These are phyloP conservation scores for Phlogophora meticulosa DNA, from an alignment of 2,888 invertebrate genomes.

Conservation along the genomic window DNA sequence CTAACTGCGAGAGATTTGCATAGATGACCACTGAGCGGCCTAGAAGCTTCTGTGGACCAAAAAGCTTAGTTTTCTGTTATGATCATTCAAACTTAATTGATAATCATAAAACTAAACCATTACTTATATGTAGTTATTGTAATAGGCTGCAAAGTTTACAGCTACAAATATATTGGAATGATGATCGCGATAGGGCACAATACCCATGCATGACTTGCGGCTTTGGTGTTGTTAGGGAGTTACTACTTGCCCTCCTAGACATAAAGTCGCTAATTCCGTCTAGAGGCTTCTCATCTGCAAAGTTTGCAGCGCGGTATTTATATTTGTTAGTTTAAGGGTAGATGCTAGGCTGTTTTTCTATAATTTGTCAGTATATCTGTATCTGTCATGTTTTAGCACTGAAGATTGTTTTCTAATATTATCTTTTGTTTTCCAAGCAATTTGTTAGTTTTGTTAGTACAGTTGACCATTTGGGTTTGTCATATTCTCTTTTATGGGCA, in stretches of 20 bases:
- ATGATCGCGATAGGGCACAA: slow-evolving; percentile 46
- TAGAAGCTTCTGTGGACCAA: not conserved
- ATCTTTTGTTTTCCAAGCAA: too few species aligned
- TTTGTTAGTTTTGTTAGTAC: too few species aligned
- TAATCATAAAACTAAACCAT: slow-evolving; percentile 48
- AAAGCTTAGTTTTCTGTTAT: slow-evolving; percentile 24
- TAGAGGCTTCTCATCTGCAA: slow-evolving; percentile 4
- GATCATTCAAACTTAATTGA: slow-evolving; percentile 42
- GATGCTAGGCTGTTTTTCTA: too few species aligned
- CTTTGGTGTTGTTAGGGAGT: slow-evolving; percentile 32
- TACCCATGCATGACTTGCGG: slow-evolving; percentile 43
- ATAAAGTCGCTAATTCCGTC: slow-evolving; percentile 11
- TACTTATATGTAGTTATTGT: slow-evolving; percentile 28
- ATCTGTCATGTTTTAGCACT: too few species aligned
- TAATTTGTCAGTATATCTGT: too few species aligned
- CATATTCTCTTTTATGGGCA: too few species aligned
- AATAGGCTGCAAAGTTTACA: slow-evolving; percentile 26
- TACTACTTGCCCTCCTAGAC: slow-evolving; percentile 41
- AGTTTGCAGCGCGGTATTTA: not conserved
- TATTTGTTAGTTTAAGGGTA: too few species aligned
- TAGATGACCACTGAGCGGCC: not conserved
- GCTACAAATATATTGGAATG: slow-evolving; percentile 55
- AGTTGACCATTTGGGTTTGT: too few species aligned
- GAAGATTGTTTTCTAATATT: too few species aligned
- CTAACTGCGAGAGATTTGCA: not conserved